Evolutionary conservation across 2,113 vertebrate genomes (phyloP), one percentile per base, ranked within the genome.

Genomic region (Rhabdornis inornatus): DNA sequence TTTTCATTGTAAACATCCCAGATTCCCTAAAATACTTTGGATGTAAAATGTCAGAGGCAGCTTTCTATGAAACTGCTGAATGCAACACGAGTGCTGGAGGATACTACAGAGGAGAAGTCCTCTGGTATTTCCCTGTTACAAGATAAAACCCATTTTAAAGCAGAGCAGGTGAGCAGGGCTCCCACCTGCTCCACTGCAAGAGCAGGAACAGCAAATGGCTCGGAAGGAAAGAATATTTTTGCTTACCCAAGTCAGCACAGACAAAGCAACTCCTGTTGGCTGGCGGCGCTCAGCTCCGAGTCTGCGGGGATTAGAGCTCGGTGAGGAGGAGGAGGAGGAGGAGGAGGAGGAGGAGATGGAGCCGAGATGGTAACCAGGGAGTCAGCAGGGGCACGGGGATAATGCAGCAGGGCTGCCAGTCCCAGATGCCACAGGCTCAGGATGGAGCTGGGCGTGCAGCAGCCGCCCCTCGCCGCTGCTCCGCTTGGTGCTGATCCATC

Each of bases 221-320:
- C 16, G 28, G 1, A 77, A 88, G 66, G 83, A 96, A 94, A 79
- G 56, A 11, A 83, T 30, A 53, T 80, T 92, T 52, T 61, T 2
- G 35, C 98, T 98, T 97, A 98, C 98, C 98, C 95, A 30, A 92
- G 94, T 87, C 93, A 92, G 94, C 91, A 23, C 19, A 52, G 81
- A 90, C 60, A 91, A 94, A 97, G 82, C 89, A 80, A 88, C 89
- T 97, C 89, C 89, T 39, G 72, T 3, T 53, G 57, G 93, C 65
- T 18, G 94, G 95, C 88, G 31, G 82, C 16, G 93, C 95, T 93
- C 91, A 2, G 97, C 97, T 97, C 95, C 90, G 94, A 56, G 92
- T 97, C 97, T 97, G 97, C 42, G 75, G 96, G 95, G 97, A 96
- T 97, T 95, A 97, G 96, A 91, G 83, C 95, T 87, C 64, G 47